Evolutionary conservation across 2,888 invertebrate genomes (phyloP), one percentile per base, ranked within the genome.

Genomic region (Orchestes rusci): DNA sequence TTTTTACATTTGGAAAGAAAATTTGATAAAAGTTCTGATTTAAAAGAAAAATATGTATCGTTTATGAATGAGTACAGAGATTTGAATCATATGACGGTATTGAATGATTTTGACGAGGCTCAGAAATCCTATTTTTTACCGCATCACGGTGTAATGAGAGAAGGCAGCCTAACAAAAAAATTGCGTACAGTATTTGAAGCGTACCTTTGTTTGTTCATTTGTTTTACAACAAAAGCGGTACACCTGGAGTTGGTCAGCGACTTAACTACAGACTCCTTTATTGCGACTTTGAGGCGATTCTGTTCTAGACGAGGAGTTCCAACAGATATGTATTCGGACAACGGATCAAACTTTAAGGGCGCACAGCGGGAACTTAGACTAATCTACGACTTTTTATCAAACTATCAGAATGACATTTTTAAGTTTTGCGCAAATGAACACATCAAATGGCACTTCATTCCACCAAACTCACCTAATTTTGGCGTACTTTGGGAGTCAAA

Each of bases 21-120:
- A 36, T 45, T 52, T 10, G 13, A 16, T 28, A 30, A 17, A 3
- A 18, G 47, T 28, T 16, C 35, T 17, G n/a, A 31, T 4, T 20
- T 52, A 15, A 50, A 45, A 45, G 16, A n/a, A 1, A 16, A 43
- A 16, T 48, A 48, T 33, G 23, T 27, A 16, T 33, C 39, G 7
- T 52, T 50, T 32, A 47, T 52, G 48, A n/a, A 16, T 13, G 43
- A 50, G 33, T 52, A 50, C 28, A 33, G 45, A 15, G 18, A 19
- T 13, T 31, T 52, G 5, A 33, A 27, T 1, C 52, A 50, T 20
- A 52, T 52, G 52, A 42, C 47, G 5, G 4, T 38, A 8, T 27
- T 43, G 28, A 18, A 39, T 16, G 12, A 27, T 12, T 16, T 30
- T 20, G 27, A 29, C 7, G 27, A n/a, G 10, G 19, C 31, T 32